Percentiles rank a stretch among this genome's conserved stretches.
These are phyloP conservation scores for Ptyas mucosa DNA, from an alignment of 2,113 vertebrate species.

Conservation along the genomic window DNA sequence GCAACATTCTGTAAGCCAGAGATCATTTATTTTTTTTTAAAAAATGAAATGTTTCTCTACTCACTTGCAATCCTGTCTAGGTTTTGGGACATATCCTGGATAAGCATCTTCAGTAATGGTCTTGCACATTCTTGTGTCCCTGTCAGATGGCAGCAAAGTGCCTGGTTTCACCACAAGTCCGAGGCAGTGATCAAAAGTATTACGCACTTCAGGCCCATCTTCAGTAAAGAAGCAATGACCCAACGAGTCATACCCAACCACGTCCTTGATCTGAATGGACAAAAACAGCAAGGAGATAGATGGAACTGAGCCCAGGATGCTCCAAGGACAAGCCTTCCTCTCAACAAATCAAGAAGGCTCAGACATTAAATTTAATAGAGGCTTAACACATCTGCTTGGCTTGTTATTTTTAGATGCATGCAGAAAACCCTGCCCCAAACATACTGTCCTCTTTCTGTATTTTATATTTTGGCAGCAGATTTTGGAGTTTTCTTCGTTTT, in stretches of 20 bases:
- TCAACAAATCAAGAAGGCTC: not conserved
- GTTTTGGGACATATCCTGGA: slow-evolving; percentile 91
- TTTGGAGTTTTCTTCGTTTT: too few relatives aligned
- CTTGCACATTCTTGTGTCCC: slow-evolving; percentile 92
- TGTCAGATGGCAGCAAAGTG: slow-evolving; percentile 90
- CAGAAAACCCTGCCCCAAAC: too few relatives aligned
- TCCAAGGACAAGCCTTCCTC: not conserved
- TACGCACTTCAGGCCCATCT: slow-evolving; percentile 93
- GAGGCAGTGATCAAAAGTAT: slow-evolving; percentile 93
- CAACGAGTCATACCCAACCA: slow-evolving; percentile 87
- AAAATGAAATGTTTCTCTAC: slow-evolving; percentile 10
- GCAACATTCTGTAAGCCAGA: not conserved
- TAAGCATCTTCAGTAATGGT: slow-evolving; percentile 84
- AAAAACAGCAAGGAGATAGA: not conserved
- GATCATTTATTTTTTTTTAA: not conserved
- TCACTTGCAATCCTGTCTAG: slow-evolving; percentile 94
- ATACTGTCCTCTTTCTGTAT: too few relatives aligned
- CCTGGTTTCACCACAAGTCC: slow-evolving; percentile 87
- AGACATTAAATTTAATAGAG: too few relatives aligned
- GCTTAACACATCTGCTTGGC: too few relatives aligned
- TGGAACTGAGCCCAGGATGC: not conserved
- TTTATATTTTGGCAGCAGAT: too few relatives aligned
- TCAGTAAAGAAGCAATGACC: slow-evolving; percentile 97
- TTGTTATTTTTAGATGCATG: too few relatives aligned
- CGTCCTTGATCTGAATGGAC: slow-evolving; percentile 81